Base-by-base conservation (phyloP, 1,140 invertebrate species). In the Anagrus nilaparvatae region DNA sequence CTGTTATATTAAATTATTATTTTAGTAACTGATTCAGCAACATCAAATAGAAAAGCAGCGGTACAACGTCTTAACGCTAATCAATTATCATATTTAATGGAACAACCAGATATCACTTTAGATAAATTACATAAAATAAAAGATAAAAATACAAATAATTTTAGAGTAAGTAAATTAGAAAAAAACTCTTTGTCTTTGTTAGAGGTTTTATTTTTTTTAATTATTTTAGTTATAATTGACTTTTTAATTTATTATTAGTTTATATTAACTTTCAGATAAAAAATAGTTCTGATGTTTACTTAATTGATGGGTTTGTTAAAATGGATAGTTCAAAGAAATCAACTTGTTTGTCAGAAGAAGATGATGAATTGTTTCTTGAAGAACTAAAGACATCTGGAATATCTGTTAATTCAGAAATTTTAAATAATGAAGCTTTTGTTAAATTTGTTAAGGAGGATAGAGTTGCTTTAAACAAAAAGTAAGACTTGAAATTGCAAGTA, bases 1-100 rank as follows among this genome's bases (percentile, higher is more conserved):
- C 12, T 12, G 24, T 25, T 12, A 25, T 25, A 6, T 25, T 25
- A 7, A 6, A 18, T 16, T 35, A 16, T 24, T 55, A 59, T 46
- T 65, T 37, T 54, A 83, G 81, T 83, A 28, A 76, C 73, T 23
- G 63, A 77, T 23, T 58, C 65, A 13, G 65, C 60, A 5, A 74
- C 74, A 51, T 77, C 56, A 35, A 76, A 80, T 56, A 72, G 67
- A 25, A 78, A 76, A 56, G 74, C 80, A 13, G 63, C 70, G 7
- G 72, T 84, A 3, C 74, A 72, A 46, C 80, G 76, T 47, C 57
- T 83, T 10, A 74, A 70, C 55, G 70, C 76, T 2, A 60, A 67
- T 40, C 74, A 82, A 56, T 53, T 84, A 14, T 75, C 79, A 17
- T 67, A 76, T 38, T 60, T 82, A 14, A 72, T 78, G 12, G 58